Base-by-base conservation (phyloP, 2,888 invertebrate species). In the Heliconius hortense region DNA sequence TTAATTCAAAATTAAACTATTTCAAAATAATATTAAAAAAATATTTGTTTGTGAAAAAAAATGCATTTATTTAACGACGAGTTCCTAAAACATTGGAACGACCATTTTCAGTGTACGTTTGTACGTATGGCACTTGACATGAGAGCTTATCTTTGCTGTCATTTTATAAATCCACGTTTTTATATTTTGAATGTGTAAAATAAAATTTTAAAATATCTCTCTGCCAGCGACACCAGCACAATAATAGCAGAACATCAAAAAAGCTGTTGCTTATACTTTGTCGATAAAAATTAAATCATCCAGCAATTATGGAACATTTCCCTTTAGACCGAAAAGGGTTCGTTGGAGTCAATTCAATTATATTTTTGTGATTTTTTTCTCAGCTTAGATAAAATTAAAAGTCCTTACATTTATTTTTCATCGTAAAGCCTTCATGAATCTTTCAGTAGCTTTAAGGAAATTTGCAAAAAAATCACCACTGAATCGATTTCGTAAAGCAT, bases 291-390 rank as follows among this genome's bases (percentile, higher is more conserved):
- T 62, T 21, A 71, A 79, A 76, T 74, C 70, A 79, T 78, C 77
- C 75, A 63, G 74, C 76, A 78, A 77, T 67, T 73, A 79, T 53
- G 80, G 79, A 80, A 80, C 81, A 80, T 79, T 76, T 82, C 83
- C 69, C 74, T 79, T 75, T 84, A 82, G 84, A 80, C 68, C 73
- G 74, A 78, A 82, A 71, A 79, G 79, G 82, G 79, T 79, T 80
- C 79, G 76, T 72, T 77, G 80, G 83, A 84, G 82, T 84, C 83
- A 82, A 88, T 84, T 87, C 82, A 86, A 89, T 89, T 89, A 87
- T 85, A 83, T 84, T 73, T 85, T 84, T 72, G 79, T 84, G 84
- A 87, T 86, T 84, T 81, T 84, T 82, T 81, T 74, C 73, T 75
- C 68, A 67, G 71, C 77, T 78, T 76, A 69, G 70, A 74, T 74